These are phyloP conservation scores for Torymus auratus DNA, from an alignment of 2,888 invertebrate genomes.

Conservation along the genomic window DNA sequence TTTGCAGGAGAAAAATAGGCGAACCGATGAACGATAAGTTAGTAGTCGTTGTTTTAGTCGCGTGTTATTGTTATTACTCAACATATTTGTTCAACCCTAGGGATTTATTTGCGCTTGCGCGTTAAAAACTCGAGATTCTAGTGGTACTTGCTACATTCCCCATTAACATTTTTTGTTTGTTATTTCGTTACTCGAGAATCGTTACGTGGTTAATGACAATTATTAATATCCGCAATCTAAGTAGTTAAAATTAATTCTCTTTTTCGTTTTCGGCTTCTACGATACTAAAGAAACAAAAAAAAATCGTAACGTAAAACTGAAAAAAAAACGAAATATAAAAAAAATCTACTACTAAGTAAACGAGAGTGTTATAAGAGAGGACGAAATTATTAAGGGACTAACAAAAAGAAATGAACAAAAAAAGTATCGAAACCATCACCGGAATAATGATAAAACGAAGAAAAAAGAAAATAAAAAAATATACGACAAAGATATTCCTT, in stretches of 20 bases:
- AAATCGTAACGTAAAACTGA: slow-evolving; percentile 1
- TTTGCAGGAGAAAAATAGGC: slow-evolving; percentile 62
- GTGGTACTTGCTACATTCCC: slow-evolving; percentile 64
- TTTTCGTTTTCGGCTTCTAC: not conserved
- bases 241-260: not conserved
- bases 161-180: slow-evolving; percentile 53
- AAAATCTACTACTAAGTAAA: slow-evolving; percentile 31
- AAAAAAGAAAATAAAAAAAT: slow-evolving; percentile 47
- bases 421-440: slow-evolving; percentile 56
- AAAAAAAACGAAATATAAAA: slow-evolving; percentile 6
- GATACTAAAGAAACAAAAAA: not conserved
- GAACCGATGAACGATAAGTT: slow-evolving; percentile 63
- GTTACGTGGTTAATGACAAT: slow-evolving; percentile 44
- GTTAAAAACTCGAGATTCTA: slow-evolving; percentile 69
- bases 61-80: slow-evolving; percentile 63
- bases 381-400: slow-evolving; percentile 40
- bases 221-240: slow-evolving; percentile 6
- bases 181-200: slow-evolving; percentile 53
- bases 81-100: slow-evolving; percentile 66
- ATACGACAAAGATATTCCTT: slow-evolving; percentile 19
- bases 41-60: slow-evolving; percentile 66
- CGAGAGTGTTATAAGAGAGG: slow-evolving; percentile 34
- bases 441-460: slow-evolving; percentile 28
- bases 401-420: slow-evolving; percentile 23
- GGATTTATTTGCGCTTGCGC: slow-evolving; percentile 60